Conservation (phyloP, 1,140 invertebrate genomes). For the Anastatus disparis region DNA sequence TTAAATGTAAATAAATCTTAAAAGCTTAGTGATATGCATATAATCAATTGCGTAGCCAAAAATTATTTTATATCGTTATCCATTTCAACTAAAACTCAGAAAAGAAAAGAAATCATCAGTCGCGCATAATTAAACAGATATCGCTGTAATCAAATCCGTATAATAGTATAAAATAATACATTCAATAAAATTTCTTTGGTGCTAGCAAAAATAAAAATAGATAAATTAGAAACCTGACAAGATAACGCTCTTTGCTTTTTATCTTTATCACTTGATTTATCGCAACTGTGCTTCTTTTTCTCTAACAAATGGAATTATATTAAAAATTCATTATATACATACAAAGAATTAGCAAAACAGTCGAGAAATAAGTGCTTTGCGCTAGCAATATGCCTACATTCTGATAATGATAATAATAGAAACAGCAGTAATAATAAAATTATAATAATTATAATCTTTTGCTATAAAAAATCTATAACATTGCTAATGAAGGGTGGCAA, state of each 20-base stretch:
- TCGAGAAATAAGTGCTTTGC: constrained; percentile 5
- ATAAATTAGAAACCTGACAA: constrained; percentile 33
- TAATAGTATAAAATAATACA: constrained; percentile 28
- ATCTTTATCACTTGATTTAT: constrained; percentile 29
- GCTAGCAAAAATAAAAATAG: constrained; percentile 38
- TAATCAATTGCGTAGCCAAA: constrained; percentile 19
- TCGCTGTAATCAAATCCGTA: constrained; percentile 20
- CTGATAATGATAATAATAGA: not conserved
- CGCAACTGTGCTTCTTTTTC: constrained; percentile 27
- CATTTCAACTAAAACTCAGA: not conserved
- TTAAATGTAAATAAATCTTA: constrained; percentile 19
- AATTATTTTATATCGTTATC: constrained; percentile 19
- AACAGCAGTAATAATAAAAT: not conserved
- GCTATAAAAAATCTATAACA: constrained; percentile 30
- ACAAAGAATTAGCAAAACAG: constrained; percentile 30
- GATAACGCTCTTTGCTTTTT: constrained; percentile 8
- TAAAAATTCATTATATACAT: constrained; percentile 36
- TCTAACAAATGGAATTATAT: constrained; percentile 33
- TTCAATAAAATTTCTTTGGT: constrained; percentile 39
- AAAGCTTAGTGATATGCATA: constrained; percentile 27
- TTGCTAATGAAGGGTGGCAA: constrained; percentile 9
- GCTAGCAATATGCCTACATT: too few relatives aligned
- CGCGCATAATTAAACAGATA: constrained; percentile 8
- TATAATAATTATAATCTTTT: constrained; percentile 18
- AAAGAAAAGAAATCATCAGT: constrained; percentile 24